Evolutionary conservation across 2,113 vertebrate species (phyloP).

Genomic region (Aptenodytes forsteri): DNA sequence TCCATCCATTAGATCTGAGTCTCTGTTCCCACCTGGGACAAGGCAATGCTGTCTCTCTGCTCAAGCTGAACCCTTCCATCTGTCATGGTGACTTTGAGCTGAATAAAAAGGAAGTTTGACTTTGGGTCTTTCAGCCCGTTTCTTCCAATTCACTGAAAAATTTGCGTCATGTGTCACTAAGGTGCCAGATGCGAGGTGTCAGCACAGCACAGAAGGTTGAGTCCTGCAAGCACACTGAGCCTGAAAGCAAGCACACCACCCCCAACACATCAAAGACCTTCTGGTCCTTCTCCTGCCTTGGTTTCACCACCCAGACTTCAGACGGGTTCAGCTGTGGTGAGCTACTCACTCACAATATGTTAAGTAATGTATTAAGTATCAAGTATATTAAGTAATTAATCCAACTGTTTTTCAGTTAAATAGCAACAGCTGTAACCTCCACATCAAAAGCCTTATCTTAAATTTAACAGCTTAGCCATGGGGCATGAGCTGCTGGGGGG

Average conservation of each 20-base stretch:
- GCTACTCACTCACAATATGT: neutral
- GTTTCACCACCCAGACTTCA: neutral
- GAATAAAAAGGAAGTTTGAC: neutral
- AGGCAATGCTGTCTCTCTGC: neutral
- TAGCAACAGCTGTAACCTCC: neutral
- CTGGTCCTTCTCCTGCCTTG: neutral
- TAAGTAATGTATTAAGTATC: neutral
- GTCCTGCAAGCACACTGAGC: neutral
- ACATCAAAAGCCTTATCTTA: neutral
- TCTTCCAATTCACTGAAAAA: neutral
- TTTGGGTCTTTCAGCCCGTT: neutral
- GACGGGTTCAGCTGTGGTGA: neutral
- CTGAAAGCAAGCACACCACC: fast-evolving
- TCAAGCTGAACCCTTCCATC: neutral
- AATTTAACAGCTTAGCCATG: neutral
- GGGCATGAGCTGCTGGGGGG: neutral
- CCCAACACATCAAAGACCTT: neutral
- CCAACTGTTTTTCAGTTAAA: neutral
- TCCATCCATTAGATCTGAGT: neutral
- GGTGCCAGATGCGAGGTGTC: neutral
- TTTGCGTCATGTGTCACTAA: neutral
- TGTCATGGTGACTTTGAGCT: neutral
- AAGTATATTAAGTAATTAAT: neutral
- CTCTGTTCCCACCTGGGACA: neutral
- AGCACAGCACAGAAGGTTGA: neutral